These are phyloP conservation scores for Aphelocoma coerulescens DNA, from an alignment of 2,113 vertebrate species.

Conservation along the genomic window DNA sequence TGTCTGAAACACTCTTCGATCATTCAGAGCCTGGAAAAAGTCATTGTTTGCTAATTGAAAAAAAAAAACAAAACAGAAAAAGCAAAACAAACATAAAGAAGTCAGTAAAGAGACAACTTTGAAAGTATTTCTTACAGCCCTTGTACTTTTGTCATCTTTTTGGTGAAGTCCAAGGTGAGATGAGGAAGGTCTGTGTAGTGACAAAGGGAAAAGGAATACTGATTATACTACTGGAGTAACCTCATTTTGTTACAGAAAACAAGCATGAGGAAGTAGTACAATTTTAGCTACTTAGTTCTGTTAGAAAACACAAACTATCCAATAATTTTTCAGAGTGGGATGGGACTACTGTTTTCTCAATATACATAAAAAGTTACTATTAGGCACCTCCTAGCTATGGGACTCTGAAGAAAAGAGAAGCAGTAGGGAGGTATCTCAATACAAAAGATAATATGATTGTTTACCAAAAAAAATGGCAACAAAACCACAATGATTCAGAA, in stretches of 20 bases:
- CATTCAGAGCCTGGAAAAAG: constrained; percentile 82
- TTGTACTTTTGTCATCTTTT: constrained; percentile 49
- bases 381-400: not conserved
- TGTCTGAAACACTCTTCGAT: constrained; percentile 67
- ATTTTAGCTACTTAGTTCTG: not conserved
- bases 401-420: not conserved
- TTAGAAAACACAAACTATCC: not conserved
- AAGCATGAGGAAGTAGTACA: not conserved
- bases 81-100: constrained; percentile 43
- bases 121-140: constrained; percentile 45
- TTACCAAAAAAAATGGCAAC: not conserved
- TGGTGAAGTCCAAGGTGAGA: constrained; percentile 34
- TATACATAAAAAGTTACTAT: not conserved
- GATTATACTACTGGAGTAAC: not conserved
- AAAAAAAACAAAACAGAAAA: constrained; percentile 27
- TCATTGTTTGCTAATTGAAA: constrained; percentile 80
- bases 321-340: not conserved
- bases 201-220: constrained; percentile 47
- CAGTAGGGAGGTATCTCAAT: not conserved
- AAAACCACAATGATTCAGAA: not conserved
- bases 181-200: constrained; percentile 19
- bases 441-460: not conserved
- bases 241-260: not conserved
- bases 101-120: constrained; percentile 22
- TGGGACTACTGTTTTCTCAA: not conserved